Evolutionary conservation across 2,113 vertebrate genomes (phyloP).

Genomic region (Pachypanchax playfairii): DNA sequence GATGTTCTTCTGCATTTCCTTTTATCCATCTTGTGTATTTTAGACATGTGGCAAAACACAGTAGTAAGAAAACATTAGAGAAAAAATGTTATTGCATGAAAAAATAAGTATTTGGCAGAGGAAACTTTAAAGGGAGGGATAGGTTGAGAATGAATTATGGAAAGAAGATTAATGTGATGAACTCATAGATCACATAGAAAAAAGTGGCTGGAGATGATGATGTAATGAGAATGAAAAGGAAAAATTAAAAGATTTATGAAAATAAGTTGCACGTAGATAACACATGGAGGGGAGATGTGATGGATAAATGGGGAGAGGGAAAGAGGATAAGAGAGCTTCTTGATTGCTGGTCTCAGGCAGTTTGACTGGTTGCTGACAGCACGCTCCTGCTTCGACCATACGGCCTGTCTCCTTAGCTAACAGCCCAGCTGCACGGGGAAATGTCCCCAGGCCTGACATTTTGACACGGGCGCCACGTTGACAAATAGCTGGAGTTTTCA

Average conservation of each 20-base stretch:
- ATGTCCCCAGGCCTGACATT: conserved; percentile 82
- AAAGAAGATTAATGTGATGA: conserved; percentile 15
- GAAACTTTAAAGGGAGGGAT: background rate
- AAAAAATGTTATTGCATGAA: no score
- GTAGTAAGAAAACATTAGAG: background rate
- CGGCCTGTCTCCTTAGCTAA: conserved; percentile 82
- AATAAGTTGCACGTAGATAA: conserved; percentile 38
- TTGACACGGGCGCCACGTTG: conserved; percentile 83
- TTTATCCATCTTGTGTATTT: conserved; percentile 21
- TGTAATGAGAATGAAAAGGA: conserved; percentile 32
- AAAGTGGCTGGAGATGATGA: conserved; percentile 35
- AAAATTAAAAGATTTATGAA: conserved; percentile 43
- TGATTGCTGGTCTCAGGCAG: conserved; percentile 62
- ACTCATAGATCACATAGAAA: conserved; percentile 21
- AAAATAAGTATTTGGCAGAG: no score
- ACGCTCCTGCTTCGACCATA: conserved; percentile 80
- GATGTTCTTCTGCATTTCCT: conserved; percentile 1
- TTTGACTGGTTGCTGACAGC: conserved; percentile 80
- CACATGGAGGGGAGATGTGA: conserved; percentile 47
- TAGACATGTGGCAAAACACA: conserved; percentile 1
- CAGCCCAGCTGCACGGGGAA: conserved; percentile 81
- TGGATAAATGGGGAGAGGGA: conserved; percentile 53
- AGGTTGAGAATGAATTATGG: conserved; percentile 40
- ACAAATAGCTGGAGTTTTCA: conserved; percentile 86
- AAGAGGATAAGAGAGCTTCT: conserved; percentile 48